These are phyloP conservation scores for Manacus vitellinus DNA, from an alignment of 2,113 vertebrate species.

Conservation along the genomic window DNA sequence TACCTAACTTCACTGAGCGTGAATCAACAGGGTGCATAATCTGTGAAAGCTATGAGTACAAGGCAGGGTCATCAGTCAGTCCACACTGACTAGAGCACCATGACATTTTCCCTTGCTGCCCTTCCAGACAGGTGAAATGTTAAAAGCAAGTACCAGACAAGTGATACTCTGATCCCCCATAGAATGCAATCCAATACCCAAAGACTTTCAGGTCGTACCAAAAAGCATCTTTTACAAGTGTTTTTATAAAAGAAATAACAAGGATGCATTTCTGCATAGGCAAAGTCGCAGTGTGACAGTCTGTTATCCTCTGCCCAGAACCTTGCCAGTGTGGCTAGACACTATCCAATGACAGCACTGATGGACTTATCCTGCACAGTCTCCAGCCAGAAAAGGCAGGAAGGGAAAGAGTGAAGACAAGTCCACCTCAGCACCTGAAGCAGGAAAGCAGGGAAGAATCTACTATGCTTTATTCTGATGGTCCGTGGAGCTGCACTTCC, in stretches of 20 bases:
- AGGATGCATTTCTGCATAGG: background rate
- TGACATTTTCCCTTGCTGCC: background rate
- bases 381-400: background rate
- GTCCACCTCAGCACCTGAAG: background rate
- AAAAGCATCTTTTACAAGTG: fast-evolving
- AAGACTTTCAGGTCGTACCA: background rate
- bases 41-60: background rate
- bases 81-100: background rate
- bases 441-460: conserved; percentile 7
- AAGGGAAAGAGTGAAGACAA: conserved; percentile 9
- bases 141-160: background rate
- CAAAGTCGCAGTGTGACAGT: background rate
- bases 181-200: background rate
- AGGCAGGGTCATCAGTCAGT: background rate
- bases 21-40: background rate
- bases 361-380: background rate
- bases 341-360: background rate
- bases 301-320: background rate
- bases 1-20: background rate
- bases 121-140: background rate
- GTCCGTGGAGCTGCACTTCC: background rate
- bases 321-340: background rate
- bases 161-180: background rate
- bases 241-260: background rate
- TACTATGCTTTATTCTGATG: background rate